Evolutionary conservation across 2,797 vertebrate genomes (phyloP).

Genomic region (Clamator glandarius): DNA sequence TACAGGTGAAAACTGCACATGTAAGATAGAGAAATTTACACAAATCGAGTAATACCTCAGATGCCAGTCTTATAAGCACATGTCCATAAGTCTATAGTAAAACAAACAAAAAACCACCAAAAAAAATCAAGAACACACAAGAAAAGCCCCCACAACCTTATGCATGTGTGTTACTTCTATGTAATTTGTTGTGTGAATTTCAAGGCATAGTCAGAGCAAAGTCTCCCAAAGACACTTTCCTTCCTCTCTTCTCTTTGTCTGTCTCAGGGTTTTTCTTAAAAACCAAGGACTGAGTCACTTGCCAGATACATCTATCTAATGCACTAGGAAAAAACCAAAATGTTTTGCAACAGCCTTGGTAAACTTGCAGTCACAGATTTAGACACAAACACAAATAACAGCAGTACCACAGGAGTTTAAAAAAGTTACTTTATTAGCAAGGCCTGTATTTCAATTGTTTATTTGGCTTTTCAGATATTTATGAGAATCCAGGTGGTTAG

Average conservation of each 20-base stretch:
- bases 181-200: neutral
- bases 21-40: neutral
- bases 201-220: neutral
- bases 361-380: neutral
- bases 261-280: neutral
- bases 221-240: neutral
- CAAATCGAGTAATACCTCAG: neutral
- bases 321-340: neutral
- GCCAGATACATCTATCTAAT: neutral
- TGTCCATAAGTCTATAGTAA: neutral
- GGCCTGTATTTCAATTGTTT: neutral
- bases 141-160: neutral
- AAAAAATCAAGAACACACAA: neutral
- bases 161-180: neutral
- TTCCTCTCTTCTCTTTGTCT: neutral
- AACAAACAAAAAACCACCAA: neutral
- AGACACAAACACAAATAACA: neutral
- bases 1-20: neutral
- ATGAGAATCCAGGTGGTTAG: neutral
- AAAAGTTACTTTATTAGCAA: neutral
- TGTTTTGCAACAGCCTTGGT: neutral
- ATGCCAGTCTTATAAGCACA: neutral
- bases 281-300: neutral
- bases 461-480: neutral
- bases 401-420: neutral